Evolutionary conservation across 2,888 invertebrate species (phyloP), one percentile per base, ranked within the genome.

Genomic region (Disparrhopalites patrizii): DNA sequence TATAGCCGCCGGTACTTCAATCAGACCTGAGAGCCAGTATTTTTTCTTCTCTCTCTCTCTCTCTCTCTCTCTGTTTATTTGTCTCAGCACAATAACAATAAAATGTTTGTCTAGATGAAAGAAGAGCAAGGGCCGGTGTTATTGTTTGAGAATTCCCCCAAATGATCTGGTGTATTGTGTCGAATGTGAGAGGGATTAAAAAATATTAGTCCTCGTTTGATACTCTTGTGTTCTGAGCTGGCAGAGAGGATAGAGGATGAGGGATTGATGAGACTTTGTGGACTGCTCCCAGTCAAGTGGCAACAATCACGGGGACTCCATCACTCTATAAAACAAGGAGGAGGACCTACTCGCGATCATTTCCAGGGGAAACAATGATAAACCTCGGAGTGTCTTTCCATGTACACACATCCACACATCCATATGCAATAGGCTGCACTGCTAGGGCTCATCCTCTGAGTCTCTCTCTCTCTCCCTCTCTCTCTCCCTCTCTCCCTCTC

Each of bases 241-340:
- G n/a, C 36, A n/a, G 31, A 28, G 36, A 51, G 13, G 8, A 18
- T 20, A 25, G 23, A 51, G 18, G 51, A 51, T 25, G 27, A 25
- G 52, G 7, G n/a, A 23, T 20, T 31, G 31, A 20, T 55, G 55
- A 31, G 55, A 31, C 31, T 15, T 13, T 55, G 55, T 55, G 20
- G 55, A 36, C 31, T 33, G 55, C 30, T 55, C 4, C 20, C 18
- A 55, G 20, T 55, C 28, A 30, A 55, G 55, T 55, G 55, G 55
- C 55, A 55, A 36, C 33, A 55, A 55, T 55, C 31, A 54, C 31
- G 31, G 54, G 31, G 54, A 30, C 30, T 18, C 33, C 27, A 23
- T 55, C 55, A 33, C 55, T 20, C 18, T 55, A 55, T 43, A 43
- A 43, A 43, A 43, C n/a, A n/a, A n/a, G n/a, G 25, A 47, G 47